Percentiles rank a stretch among this genome's conserved stretches.
phyloP scores from a whole-genome alignment of 2,888 invertebrate genomes.

The Zaprionus bogoriensis region DNA sequence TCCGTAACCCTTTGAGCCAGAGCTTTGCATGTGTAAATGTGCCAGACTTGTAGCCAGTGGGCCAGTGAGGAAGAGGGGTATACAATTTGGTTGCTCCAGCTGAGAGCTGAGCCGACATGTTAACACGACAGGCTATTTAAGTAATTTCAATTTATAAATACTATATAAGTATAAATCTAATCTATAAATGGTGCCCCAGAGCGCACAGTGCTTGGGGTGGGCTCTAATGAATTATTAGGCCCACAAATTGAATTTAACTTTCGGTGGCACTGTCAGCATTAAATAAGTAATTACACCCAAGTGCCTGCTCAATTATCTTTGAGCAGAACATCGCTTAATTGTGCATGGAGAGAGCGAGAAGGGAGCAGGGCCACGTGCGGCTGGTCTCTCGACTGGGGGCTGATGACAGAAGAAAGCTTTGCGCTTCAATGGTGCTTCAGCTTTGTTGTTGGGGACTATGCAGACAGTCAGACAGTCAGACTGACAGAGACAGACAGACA shows the following conservation, averaged over 20 bases:
- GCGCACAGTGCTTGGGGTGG: neutral
- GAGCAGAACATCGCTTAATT: conserved; percentile 70
- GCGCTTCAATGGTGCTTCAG: conserved; percentile 58
- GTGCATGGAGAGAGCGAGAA: conserved; percentile 28
- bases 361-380: neutral
- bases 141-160: conserved; percentile 44
- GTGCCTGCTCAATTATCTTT: conserved; percentile 81
- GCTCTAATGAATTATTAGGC: conserved; percentile 41
- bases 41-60: conserved; percentile 27
- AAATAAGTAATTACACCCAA: conserved; percentile 81
- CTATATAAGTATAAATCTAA: conserved; percentile 31
- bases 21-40: conserved; percentile 63
- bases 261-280: conserved; percentile 52
- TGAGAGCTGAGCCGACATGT: conserved; percentile 44
- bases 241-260: conserved; percentile 56
- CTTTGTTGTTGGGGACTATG: conserved; percentile 34
- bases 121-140: conserved; percentile 63
- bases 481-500: conserved; percentile 1
- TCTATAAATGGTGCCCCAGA: conserved; percentile 26
- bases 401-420: conserved; percentile 57
- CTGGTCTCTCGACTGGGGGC: neutral
- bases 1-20: conserved; percentile 26
- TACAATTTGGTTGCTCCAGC: conserved; percentile 29
- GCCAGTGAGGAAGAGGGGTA: neutral
- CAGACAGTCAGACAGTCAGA: neutral